A percentile compares a stretch with the other conserved stretches of the same genome.
phyloP scores from a whole-genome alignment of 2,113 vertebrate species.

The Xyliphius kryptos region DNA sequence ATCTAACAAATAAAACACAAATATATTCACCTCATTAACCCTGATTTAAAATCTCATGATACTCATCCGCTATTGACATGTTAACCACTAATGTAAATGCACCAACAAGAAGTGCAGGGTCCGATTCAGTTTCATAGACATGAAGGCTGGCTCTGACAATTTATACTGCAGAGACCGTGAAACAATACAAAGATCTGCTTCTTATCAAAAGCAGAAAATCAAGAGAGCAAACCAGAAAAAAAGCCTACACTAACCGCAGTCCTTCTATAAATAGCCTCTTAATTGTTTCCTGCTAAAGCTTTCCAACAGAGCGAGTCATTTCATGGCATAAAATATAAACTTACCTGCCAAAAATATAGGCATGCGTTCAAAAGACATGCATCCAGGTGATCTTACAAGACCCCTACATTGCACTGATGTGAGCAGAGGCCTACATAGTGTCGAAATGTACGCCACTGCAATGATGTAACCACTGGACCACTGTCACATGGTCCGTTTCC shows the following conservation, averaged over 20 bases:
- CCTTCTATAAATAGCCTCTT: conserved; percentile 29
- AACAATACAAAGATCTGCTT: no score
- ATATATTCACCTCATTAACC: no score
- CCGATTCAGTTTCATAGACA: no score
- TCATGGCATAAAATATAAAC: conserved; percentile 14
- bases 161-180: no score
- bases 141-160: no score
- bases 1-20: no score
- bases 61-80: no score
- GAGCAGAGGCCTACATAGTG: conserved; percentile 29
- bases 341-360: conserved; percentile 37
- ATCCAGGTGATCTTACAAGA: conserved; percentile 32
- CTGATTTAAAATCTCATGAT: no score
- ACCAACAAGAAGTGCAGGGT: no score
- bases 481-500: conserved; percentile 47
- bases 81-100: no score
- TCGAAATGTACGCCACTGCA: conserved; percentile 38
- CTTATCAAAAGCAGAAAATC: no score
- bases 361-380: conserved; percentile 31
- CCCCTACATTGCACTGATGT: conserved; percentile 39
- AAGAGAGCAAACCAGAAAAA: conserved; percentile 15
- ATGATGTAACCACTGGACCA: conserved; percentile 44
- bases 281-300: conserved; percentile 10
- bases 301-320: conserved; percentile 19
- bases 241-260: conserved; percentile 24